phyloP scores from a whole-genome alignment of 1,140 invertebrate genomes.

The Drosophila bifasciata region DNA sequence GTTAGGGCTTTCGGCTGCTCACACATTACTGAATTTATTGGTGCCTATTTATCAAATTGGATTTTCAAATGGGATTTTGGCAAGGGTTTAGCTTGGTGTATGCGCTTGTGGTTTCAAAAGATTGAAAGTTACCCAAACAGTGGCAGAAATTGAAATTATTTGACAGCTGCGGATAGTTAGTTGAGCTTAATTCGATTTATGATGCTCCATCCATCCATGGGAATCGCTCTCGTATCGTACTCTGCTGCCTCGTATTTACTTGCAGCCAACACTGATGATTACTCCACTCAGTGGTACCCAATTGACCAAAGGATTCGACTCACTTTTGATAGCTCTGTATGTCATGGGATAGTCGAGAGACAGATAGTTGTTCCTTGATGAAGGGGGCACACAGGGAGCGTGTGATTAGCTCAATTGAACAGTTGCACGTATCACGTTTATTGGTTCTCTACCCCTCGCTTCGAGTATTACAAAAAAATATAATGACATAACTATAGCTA shows the following conservation, averaged over 20 bases:
- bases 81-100: constrained; percentile 19
- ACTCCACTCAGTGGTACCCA: neutral
- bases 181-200: constrained; percentile 45
- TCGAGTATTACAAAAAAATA: constrained; percentile 62
- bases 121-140: constrained; percentile 55
- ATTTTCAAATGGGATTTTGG: constrained; percentile 58
- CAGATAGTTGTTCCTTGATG: constrained; percentile 29
- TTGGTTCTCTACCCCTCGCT: constrained; percentile 43
- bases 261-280: neutral
- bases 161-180: constrained; percentile 35
- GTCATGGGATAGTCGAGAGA: neutral
- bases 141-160: constrained; percentile 26
- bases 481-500: constrained; percentile 58
- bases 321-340: constrained; percentile 12
- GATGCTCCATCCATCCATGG: neutral
- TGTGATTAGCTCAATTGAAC: constrained; percentile 77
- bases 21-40: constrained; percentile 71
- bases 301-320: constrained; percentile 18
- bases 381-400: constrained; percentile 25
- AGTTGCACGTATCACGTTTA: constrained; percentile 73
- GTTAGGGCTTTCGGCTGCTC: constrained; percentile 54
- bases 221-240: neutral
- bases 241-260: too few relatives aligned
- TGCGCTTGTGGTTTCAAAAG: constrained; percentile 45
- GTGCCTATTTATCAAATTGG: constrained; percentile 78